Conservation (phyloP, 35 echinoderm and acorn worm species). For the Lytechinus variegatus region DNA sequence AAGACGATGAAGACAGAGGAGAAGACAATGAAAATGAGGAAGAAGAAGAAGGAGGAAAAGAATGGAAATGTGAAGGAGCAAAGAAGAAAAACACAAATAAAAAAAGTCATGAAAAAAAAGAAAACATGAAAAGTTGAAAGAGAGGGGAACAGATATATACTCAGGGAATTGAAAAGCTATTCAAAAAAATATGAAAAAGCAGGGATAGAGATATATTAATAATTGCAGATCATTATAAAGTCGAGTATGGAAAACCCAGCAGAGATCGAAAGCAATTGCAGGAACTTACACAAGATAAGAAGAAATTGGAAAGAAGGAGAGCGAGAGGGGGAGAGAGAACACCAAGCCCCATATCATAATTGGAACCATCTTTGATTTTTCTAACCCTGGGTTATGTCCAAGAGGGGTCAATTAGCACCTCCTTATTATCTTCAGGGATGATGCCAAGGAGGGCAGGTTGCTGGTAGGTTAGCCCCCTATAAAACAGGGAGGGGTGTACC, state of each 20-base stretch:
- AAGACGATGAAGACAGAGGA: no score
- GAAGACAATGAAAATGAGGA: not conserved
- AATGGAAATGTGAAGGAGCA: not conserved
- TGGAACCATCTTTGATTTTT: slow-evolving; percentile 47
- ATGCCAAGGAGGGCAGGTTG: not conserved
- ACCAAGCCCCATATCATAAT: not conserved
- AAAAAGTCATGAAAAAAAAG: not conserved
- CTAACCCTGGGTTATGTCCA: slow-evolving; percentile 36
- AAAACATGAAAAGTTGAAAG: not conserved
- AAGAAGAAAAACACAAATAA: not conserved
- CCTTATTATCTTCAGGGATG: slow-evolving; percentile 53
- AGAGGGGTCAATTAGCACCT: slow-evolving; percentile 54
- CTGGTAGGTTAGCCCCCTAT: slow-evolving; percentile 29
- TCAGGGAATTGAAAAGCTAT: not conserved
- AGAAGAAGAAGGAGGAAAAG: not conserved
- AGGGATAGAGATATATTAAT: no score
- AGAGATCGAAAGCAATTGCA: no score
- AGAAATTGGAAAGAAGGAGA: not conserved
- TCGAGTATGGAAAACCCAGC: no score
- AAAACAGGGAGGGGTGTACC: not conserved
- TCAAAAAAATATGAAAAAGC: not conserved
- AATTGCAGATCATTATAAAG: no score
- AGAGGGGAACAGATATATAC: not conserved
- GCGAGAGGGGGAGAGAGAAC: not conserved
- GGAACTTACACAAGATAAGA: no score